Base-by-base conservation (phyloP, 2,113 vertebrate genomes). In the Agapornis roseicollis region DNA sequence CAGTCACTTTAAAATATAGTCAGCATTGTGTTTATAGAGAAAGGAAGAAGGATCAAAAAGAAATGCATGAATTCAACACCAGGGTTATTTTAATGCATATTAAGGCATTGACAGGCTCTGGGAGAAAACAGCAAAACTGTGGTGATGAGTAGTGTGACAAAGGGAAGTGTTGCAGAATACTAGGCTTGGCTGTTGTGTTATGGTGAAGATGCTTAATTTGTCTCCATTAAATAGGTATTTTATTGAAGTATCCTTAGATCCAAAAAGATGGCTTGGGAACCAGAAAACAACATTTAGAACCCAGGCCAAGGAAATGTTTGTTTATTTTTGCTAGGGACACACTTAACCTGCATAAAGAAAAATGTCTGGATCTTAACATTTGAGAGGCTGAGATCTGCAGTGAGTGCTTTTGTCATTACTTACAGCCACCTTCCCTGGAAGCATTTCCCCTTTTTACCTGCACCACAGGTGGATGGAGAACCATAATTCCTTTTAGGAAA, bases 1-100 rank as follows among this genome's bases (percentile, higher is more conserved):
- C 95, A 86, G 86, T 95, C 85, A 84, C 55, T 96, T 92, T 93
- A 95, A 96, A 97, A 96, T 96, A 97, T 66, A 86, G 93, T 76
- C 95, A 93, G 90, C 76, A 63, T 74, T 74, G 95, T 56, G 77
- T 77, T 91, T 60, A 80, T 79, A 71, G 77, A 70, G 53, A 49
- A 68, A 69, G 56, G 4, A 24, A 64, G 17, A 25, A 35, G 20
- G 35, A 28, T 27, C 37, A 81, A 31, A 83, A 86, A 33, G 25
- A 77, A 81, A 58, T 7, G 2, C 7, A 69, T 64, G 10, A 85
- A 85, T 93, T 91, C 44, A 73, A 28, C 1, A 8, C 16, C 69
- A 58, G 88, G n/a, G 37, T 69, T 89, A 69, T 17, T 80, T 13
- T 83, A 58, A 74, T 69, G 80, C 41, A 10, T 71, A 33, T 79